Evolutionary conservation across 2,888 invertebrate species (phyloP).

Genomic region (Spicauda simplicius): DNA sequence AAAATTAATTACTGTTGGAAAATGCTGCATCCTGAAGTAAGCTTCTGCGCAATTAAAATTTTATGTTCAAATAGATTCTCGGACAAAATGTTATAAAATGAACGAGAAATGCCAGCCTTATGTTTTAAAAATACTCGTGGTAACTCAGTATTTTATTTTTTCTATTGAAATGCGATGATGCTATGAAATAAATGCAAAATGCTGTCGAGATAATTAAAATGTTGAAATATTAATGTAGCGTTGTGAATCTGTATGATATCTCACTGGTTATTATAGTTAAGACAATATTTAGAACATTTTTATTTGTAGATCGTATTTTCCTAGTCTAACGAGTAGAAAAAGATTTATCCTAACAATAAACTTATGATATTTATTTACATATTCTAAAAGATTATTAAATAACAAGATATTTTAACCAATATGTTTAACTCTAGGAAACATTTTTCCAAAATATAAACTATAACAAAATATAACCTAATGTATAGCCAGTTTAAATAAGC

Average conservation of each 20-base stretch:
- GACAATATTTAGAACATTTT: too few relatives aligned
- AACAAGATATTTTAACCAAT: too few relatives aligned
- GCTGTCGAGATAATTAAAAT: constrained; percentile 8
- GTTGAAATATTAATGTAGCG: constrained; percentile 1
- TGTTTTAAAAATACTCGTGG: constrained; percentile 19
- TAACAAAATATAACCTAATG: too few relatives aligned
- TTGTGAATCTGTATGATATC: too few relatives aligned
- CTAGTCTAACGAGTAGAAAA: too few relatives aligned
- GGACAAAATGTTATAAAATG: constrained; percentile 30
- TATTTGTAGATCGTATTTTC: too few relatives aligned
- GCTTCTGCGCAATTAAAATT: constrained; percentile 37
- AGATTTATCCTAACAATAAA: too few relatives aligned
- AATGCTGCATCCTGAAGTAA: constrained; percentile 31
- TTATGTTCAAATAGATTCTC: constrained; percentile 37
- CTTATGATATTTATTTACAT: too few relatives aligned
- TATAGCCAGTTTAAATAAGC: too few relatives aligned
- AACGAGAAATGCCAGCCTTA: constrained; percentile 26
- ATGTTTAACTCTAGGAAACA: too few relatives aligned
- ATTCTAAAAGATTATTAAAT: too few relatives aligned
- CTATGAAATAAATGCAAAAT: constrained; percentile 23
- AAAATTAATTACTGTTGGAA: constrained; percentile 34
- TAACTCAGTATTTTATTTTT: constrained; percentile 20
- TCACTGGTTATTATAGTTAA: neutral
- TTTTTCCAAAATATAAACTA: too few relatives aligned
- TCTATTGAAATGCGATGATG: constrained; percentile 20